A percentile compares a stretch with the other conserved stretches of the same genome.
Conservation (phyloP, 2,113 vertebrate genomes). For the Mungos mungo region DNA sequence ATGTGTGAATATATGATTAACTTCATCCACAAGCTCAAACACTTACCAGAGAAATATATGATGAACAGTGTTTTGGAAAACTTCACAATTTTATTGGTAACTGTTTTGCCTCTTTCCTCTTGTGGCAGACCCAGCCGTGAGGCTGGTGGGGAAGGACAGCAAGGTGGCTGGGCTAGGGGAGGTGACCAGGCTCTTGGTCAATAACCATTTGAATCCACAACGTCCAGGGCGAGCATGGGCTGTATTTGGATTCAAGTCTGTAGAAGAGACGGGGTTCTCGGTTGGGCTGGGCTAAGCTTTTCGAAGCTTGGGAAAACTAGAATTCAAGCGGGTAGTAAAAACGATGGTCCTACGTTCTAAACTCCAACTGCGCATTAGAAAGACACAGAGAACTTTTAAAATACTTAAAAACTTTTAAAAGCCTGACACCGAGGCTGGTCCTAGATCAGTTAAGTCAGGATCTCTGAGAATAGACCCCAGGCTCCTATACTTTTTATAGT, state of each 20-base stretch:
- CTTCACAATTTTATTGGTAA: slow-evolving; percentile 99
- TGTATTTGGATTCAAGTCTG: background rate
- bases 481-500: background rate
- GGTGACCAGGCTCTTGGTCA: background rate
- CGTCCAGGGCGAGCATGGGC: background rate
- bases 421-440: background rate
- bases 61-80: slow-evolving; percentile 99
- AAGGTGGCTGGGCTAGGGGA: background rate
- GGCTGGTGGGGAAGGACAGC: background rate
- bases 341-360: background rate
- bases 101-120: slow-evolving; percentile 51
- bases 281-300: background rate
- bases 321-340: background rate
- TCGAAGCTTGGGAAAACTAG: background rate
- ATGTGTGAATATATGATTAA: slow-evolving; percentile 99
- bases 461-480: background rate
- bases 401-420: background rate
- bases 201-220: background rate
- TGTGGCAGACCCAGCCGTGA: background rate
- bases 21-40: slow-evolving; percentile 99
- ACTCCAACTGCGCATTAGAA: background rate
- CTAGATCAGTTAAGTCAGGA: background rate
- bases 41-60: slow-evolving; percentile 99
- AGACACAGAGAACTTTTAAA: background rate
- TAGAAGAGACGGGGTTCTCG: background rate